phyloP scores from a whole-genome alignment of 2,888 invertebrate species.

The Lithophane socia region DNA sequence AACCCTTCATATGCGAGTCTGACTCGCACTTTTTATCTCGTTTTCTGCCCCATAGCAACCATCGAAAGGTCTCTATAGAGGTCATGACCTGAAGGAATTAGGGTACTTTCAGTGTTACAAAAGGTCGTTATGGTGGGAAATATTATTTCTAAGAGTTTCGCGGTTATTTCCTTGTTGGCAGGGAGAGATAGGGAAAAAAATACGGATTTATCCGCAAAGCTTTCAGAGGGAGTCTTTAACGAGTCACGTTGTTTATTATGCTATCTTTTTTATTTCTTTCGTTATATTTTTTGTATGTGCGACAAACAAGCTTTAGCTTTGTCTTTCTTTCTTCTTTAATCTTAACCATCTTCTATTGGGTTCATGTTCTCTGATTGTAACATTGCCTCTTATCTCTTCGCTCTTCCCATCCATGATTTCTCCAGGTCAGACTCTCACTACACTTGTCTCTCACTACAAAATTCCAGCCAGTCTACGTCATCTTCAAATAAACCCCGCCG shows the following conservation, averaged over 20 bases:
- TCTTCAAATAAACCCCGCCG: neutral
- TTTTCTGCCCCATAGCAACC: constrained; percentile 20
- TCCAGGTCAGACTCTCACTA: neutral
- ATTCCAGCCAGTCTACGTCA: constrained; percentile 22
- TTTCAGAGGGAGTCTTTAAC: constrained; percentile 21
- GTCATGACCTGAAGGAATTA: constrained; percentile 52
- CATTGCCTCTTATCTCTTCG: neutral
- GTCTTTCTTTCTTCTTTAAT: neutral
- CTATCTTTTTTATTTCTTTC: constrained; percentile 14
- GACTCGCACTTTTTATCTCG: constrained; percentile 18
- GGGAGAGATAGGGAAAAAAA: constrained; percentile 15
- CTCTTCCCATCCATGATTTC: neutral
- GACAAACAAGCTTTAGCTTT: neutral
- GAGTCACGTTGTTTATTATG: constrained; percentile 23
- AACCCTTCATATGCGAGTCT: too few relatives aligned
- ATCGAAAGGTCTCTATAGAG: constrained; percentile 32
- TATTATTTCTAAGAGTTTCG: constrained; percentile 50
- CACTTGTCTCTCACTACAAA: neutral
- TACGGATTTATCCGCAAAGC: constrained; percentile 19
- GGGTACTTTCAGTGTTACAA: constrained; percentile 28
- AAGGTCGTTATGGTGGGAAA: constrained; percentile 33
- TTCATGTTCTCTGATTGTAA: neutral
- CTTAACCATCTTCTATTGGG: neutral
- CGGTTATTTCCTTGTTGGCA: constrained; percentile 46
- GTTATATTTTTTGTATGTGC: constrained; percentile 9